Percentiles rank a stretch among this genome's conserved stretches.
Conservation (phyloP, 1,140 invertebrate genomes). For the Stenopsyche tienmushanensis region DNA sequence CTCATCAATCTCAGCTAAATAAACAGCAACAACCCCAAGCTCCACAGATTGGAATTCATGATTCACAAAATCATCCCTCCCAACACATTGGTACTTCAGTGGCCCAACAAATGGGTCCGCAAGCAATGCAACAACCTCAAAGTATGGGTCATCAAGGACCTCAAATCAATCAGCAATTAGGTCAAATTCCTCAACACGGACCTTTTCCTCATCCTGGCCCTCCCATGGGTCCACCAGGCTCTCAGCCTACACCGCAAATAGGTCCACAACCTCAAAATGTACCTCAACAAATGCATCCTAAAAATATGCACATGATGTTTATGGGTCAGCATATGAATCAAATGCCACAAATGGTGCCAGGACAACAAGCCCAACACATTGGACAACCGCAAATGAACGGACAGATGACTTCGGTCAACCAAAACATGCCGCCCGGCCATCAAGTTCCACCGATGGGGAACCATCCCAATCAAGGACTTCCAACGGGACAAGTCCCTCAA, state of each 20-base stretch:
- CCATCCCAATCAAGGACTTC: constrained; percentile 43
- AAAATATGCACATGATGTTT: constrained; percentile 14
- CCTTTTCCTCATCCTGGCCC: constrained; percentile 42
- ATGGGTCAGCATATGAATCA: constrained; percentile 45
- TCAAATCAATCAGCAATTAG: constrained; percentile 12
- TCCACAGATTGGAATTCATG: neutral
- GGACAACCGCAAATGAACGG: constrained; percentile 35
- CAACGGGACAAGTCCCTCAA: constrained; percentile 33
- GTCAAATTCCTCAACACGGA: constrained; percentile 18
- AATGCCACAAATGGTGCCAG: constrained; percentile 47
- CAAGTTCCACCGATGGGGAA: constrained; percentile 39
- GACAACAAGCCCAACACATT: constrained; percentile 41
- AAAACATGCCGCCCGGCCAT: constrained; percentile 32
- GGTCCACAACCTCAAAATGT: constrained; percentile 24
- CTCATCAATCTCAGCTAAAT: constrained; percentile 34
- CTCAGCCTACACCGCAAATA: constrained; percentile 36
- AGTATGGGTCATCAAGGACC: constrained; percentile 5
- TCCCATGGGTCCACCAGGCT: constrained; percentile 42
- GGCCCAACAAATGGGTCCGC: constrained; percentile 11
- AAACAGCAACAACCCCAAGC: constrained; percentile 24
- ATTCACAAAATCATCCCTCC: constrained; percentile 6
- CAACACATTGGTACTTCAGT: too few relatives aligned
- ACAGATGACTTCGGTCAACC: constrained; percentile 40
- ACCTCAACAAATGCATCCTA: constrained; percentile 23
- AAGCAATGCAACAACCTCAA: constrained; percentile 18